A percentile compares a stretch with the other conserved stretches of the same genome.
Evolutionary conservation across 2,888 invertebrate species (phyloP).

Genomic region (Palloptera scutellata): DNA sequence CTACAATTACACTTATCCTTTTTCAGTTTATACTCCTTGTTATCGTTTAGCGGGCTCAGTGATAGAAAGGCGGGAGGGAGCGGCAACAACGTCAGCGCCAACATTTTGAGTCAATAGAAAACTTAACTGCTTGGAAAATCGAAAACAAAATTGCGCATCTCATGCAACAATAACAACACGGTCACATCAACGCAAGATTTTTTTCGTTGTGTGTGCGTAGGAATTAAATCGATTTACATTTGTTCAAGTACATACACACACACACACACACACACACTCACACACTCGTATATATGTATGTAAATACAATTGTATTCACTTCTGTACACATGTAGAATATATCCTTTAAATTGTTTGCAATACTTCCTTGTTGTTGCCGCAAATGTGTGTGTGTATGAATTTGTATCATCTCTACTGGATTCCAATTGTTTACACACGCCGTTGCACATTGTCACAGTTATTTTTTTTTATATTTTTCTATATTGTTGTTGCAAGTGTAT

Average conservation of each 20-base stretch:
- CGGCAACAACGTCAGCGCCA: neutral
- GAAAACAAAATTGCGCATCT: constrained; percentile 14
- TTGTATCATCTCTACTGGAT: constrained; percentile 48
- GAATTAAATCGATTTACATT: neutral
- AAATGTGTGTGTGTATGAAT: too few relatives aligned
- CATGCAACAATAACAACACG: neutral
- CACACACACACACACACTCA: constrained; percentile 1
- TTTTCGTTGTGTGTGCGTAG: neutral
- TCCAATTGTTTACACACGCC: constrained; percentile 55
- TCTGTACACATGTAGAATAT: too few relatives aligned
- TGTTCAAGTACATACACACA: neutral
- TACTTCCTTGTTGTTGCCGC: neutral
- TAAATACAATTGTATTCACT: neutral
- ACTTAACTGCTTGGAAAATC: constrained; percentile 33
- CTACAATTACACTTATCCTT: too few relatives aligned
- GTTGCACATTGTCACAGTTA: constrained; percentile 51
- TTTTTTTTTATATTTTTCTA: neutral
- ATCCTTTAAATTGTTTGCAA: neutral
- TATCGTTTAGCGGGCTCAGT: too few relatives aligned
- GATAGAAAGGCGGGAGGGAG: neutral
- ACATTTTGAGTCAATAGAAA: constrained; percentile 16
- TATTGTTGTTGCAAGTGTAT: constrained; percentile 1
- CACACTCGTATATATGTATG: neutral
- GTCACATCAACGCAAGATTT: neutral
- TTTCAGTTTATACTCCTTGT: too few relatives aligned